Evolutionary conservation across 2,888 invertebrate genomes (phyloP).

Genomic region (Operophtera brumata): DNA sequence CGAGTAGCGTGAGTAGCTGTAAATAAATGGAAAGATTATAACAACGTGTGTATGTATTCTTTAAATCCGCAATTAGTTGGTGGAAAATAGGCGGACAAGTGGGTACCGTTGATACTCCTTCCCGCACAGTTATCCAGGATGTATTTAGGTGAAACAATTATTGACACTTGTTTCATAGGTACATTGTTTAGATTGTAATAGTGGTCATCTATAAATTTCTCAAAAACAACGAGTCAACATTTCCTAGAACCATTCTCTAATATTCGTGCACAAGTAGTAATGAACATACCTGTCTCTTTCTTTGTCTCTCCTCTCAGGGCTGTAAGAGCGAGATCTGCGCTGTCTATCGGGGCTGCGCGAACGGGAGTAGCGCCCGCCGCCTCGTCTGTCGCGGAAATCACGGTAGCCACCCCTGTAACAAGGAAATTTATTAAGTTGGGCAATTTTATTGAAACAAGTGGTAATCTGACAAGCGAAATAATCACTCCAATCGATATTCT

Average conservation of each 20-base stretch:
- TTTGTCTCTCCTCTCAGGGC: constrained; percentile 72
- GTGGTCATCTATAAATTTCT: too few relatives aligned
- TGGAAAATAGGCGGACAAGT: too few relatives aligned
- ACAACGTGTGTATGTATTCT: background rate
- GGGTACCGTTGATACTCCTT: too few relatives aligned
- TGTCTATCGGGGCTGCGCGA: constrained; percentile 80
- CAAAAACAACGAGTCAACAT: too few relatives aligned
- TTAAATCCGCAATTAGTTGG: background rate
- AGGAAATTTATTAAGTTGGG: background rate
- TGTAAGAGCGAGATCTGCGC: constrained; percentile 74
- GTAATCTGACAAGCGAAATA: too few relatives aligned
- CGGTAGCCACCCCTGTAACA: constrained; percentile 71
- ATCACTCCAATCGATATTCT: too few relatives aligned
- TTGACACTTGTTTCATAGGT: too few relatives aligned
- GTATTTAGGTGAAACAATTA: too few relatives aligned
- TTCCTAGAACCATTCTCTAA: too few relatives aligned
- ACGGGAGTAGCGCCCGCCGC: constrained; percentile 79
- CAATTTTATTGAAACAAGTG: background rate
- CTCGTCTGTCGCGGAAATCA: constrained; percentile 85
- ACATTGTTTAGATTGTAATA: too few relatives aligned
- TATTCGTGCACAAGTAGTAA: background rate
- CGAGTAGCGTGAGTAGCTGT: constrained; percentile 71
- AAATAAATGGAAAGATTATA: constrained; percentile 6
- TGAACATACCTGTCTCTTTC: constrained; percentile 71
- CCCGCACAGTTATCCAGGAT: too few relatives aligned